Conservation (phyloP, 37 sponge, comb jelly and placozoan genomes). For the Cladorhizidae sp. region DNA sequence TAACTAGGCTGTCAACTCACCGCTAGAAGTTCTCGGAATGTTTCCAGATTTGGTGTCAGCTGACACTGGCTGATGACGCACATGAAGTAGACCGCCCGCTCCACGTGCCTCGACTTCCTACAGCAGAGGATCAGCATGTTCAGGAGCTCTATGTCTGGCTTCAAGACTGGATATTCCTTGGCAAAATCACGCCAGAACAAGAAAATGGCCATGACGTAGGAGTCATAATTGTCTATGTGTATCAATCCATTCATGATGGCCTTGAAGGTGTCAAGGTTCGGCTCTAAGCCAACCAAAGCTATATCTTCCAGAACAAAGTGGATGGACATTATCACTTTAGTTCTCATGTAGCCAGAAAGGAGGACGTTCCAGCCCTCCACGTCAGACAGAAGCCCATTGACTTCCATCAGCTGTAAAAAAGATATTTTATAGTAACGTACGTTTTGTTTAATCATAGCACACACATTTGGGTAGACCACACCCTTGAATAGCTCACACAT, state of each 20-base stretch:
- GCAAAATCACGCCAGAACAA: constrained; percentile 15
- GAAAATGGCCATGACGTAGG: background rate
- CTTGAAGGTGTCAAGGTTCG: constrained; percentile 21
- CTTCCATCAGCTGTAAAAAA: constrained; percentile 25
- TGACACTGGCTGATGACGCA: background rate
- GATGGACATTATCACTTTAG: constrained; percentile 2
- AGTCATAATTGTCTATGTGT: background rate
- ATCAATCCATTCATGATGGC: background rate
- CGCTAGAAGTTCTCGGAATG: constrained; percentile 10
- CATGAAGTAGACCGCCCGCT: constrained; percentile 28
- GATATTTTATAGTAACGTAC: too few relatives aligned
- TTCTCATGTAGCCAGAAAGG: background rate
- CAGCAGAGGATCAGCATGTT: constrained; percentile 27
- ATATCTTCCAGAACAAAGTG: constrained; percentile 9
- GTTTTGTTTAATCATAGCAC: too few relatives aligned
- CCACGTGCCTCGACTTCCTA: background rate
- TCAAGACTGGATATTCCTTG: constrained; percentile 2
- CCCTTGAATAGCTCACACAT: too few relatives aligned
- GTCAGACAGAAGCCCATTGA: background rate
- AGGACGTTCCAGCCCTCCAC: constrained; percentile 25
- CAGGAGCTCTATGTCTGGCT: constrained; percentile 18
- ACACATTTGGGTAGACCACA: too few relatives aligned
- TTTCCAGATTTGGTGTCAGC: constrained; percentile 5
- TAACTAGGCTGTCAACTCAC: background rate
- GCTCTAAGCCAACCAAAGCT: background rate